phyloP scores from a whole-genome alignment of 2,797 vertebrate species.

The Microhierax caerulescens region DNA sequence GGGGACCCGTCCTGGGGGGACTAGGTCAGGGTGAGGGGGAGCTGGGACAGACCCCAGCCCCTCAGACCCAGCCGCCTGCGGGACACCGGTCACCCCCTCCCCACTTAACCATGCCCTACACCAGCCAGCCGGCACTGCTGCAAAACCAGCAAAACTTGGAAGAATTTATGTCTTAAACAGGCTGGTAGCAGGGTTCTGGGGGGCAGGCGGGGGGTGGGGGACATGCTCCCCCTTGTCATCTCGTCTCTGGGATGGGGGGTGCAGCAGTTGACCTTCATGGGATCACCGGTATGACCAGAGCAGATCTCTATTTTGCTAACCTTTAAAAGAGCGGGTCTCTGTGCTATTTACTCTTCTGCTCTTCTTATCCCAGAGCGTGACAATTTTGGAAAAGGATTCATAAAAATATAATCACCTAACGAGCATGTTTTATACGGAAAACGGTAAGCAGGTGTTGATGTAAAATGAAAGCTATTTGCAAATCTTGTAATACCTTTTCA shows the following conservation, averaged over 20 bases:
- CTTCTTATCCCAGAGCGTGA: not conserved
- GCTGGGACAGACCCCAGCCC: not conserved
- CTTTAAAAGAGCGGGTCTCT: not conserved
- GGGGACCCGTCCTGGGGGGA: not conserved
- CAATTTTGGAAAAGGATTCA: not conserved
- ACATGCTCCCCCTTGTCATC: no score
- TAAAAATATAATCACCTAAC: not conserved
- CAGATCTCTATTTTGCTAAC: not conserved
- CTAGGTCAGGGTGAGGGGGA: not conserved
- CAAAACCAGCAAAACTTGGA: not conserved
- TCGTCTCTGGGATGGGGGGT: not conserved
- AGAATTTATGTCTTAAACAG: not conserved
- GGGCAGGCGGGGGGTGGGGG: not conserved
- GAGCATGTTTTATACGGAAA: not conserved
- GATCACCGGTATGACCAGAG: not conserved
- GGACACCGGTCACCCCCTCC: no score
- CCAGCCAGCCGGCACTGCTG: not conserved
- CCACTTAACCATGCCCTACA: accelerated
- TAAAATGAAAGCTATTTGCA: constrained; percentile 7
- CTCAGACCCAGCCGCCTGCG: no score
- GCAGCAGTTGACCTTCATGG: not conserved
- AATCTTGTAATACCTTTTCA: not conserved
- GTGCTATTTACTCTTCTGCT: not conserved
- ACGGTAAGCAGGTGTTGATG: not conserved
- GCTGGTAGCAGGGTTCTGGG: no score